phyloP scores from a whole-genome alignment of 2,797 vertebrate genomes.

The Eremophila alpestris region DNA sequence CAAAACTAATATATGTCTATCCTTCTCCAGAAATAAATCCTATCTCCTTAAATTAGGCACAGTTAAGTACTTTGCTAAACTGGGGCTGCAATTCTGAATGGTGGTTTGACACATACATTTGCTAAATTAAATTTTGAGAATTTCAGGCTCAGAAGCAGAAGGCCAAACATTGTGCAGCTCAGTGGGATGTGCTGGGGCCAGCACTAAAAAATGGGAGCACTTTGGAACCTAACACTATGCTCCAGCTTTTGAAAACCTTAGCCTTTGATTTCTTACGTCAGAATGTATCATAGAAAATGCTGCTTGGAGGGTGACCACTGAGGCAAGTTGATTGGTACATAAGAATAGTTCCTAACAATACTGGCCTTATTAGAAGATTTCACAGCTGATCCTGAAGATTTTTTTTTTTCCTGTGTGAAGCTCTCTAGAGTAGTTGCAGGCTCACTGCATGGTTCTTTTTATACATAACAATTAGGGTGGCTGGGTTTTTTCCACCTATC shows the following conservation, averaged over 20 bases:
- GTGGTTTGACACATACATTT: neutral
- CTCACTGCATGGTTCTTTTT: neutral
- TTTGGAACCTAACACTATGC: neutral
- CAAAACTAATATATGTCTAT: neutral
- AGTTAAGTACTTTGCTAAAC: constrained; percentile 15
- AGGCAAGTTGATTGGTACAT: neutral
- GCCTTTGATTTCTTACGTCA: neutral
- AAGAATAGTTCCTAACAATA: neutral
- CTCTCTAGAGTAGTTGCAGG: neutral
- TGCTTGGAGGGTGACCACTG: neutral
- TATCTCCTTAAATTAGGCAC: neutral
- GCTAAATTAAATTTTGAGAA: neutral
- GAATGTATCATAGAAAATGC: neutral
- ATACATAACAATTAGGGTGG: neutral
- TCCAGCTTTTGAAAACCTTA: neutral
- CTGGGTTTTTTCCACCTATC: neutral
- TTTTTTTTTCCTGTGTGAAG: neutral
- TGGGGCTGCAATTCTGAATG: neutral
- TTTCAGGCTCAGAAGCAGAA: neutral
- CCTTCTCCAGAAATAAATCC: neutral
- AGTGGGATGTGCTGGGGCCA: neutral
- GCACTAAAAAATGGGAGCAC: neutral
- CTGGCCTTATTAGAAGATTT: neutral
- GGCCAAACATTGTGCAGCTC: neutral
- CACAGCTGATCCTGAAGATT: neutral